Conservation (phyloP, 2,113 vertebrate species). For the Alligator sinensis region DNA sequence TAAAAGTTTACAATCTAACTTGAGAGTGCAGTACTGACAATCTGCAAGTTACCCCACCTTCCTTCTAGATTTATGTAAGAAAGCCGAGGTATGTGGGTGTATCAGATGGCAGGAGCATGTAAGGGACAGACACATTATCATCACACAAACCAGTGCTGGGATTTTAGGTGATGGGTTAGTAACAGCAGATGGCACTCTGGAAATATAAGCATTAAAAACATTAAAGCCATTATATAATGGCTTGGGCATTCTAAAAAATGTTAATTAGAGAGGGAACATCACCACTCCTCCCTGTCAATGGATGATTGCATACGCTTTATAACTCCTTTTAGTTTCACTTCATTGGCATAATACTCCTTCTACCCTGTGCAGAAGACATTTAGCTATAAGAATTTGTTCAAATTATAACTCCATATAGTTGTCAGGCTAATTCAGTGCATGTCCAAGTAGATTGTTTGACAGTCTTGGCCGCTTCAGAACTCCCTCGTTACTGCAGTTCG, state of each 20-base stretch:
- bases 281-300: background rate
- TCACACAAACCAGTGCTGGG: background rate
- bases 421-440: background rate
- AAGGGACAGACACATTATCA: background rate
- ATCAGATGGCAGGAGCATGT: background rate
- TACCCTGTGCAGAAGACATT: background rate
- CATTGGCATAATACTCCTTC: background rate
- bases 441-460: background rate
- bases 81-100: background rate
- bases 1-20: too few species aligned
- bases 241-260: conserved; percentile 15
- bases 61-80: background rate
- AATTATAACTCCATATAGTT: background rate
- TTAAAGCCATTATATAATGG: background rate
- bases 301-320: too few species aligned
- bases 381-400: background rate
- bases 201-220: too few species aligned
- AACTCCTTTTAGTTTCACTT: background rate
- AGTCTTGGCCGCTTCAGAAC: background rate
- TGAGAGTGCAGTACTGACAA: too few species aligned
- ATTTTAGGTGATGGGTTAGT: accelerated
- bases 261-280: background rate
- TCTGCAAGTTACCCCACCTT: too few species aligned
- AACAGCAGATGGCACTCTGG: background rate
- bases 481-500: background rate